Evolutionary conservation across 1,140 invertebrate genomes (phyloP), one percentile per base, ranked within the genome.

Genomic region (Drosophila subpulchrella): DNA sequence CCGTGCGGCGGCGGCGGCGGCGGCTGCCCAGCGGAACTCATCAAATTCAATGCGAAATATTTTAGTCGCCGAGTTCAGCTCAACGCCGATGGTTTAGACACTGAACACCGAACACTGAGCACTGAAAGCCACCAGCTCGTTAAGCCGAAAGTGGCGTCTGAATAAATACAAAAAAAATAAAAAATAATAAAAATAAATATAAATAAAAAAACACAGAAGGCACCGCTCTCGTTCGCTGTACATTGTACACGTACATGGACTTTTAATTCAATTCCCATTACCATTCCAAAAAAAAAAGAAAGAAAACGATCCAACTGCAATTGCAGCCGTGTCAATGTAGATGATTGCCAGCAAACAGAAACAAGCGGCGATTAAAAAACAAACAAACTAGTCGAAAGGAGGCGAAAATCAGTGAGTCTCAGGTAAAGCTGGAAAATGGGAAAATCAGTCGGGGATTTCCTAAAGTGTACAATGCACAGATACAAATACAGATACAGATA

Each of bases 1-100:
- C 60, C 53, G 74, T 61, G 8, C 32, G 27, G 41, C 20, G 27
- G 27, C 47, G 24, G 24, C 24, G 24, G 68, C 47, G 58, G 56
- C 75, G 56, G 72, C 51, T 51, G 68, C 38, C 60, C 60, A 27
- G 77, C 54, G 72, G 63, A 76, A 66, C 66, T 76, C 75, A 84
- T 73, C 68, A 71, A 70, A 79, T 68, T 66, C 63, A 74, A 74
- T 82, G 60, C 76, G 60, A 63, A 78, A 66, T 38, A 24, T 78
- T 88, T 88, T 77, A 88, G 84, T 88, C 73, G 80, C 84, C 79
- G 84, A 88, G 79, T 81, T 88, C 47, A 88, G 84, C 84, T 88
- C 84, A 89, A 80, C 72, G 80, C 68, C 79, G 84, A 74, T 89
- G 84, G 84, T 89, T 70, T 83, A 74, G 65, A 50, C 48, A 71